Percentiles rank a stretch among this genome's conserved stretches.
These are phyloP conservation scores for Scomber scombrus DNA, from an alignment of 2,113 vertebrate genomes.

Conservation along the genomic window DNA sequence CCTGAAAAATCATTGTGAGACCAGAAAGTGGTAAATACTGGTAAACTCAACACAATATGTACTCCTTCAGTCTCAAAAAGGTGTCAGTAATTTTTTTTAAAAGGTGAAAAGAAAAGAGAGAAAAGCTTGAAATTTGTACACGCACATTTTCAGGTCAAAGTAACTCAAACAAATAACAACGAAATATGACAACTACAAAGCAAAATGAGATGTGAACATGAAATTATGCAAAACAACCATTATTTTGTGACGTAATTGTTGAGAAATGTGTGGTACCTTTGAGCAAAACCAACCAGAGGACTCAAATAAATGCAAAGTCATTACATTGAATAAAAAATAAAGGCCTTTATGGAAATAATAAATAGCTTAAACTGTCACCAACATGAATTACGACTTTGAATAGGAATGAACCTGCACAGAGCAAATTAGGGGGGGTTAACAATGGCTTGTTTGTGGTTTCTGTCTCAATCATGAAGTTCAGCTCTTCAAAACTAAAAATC, in stretches of 20 bases:
- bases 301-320: background rate
- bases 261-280: background rate
- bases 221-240: background rate
- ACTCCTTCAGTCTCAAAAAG: background rate
- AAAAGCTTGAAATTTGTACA: conserved; percentile 42
- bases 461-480: background rate
- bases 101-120: background rate
- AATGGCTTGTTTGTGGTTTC: background rate
- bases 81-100: background rate
- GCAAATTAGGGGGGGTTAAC: background rate
- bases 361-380: background rate
- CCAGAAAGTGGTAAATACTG: conserved; percentile 4
- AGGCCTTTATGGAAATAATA: background rate
- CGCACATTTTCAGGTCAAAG: conserved; percentile 8
- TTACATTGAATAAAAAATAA: background rate
- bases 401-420: conserved; percentile 2
- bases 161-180: background rate
- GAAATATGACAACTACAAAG: background rate
- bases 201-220: background rate
- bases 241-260: background rate
- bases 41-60: conserved; percentile 5
- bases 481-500: background rate
- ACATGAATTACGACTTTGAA: background rate
- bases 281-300: background rate
- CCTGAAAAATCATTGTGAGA: conserved; percentile 29